Percentiles rank a stretch among this genome's conserved stretches.
Evolutionary conservation across 2,797 vertebrate species (phyloP).

Genomic region (Pangasius sanitwongsei): DNA sequence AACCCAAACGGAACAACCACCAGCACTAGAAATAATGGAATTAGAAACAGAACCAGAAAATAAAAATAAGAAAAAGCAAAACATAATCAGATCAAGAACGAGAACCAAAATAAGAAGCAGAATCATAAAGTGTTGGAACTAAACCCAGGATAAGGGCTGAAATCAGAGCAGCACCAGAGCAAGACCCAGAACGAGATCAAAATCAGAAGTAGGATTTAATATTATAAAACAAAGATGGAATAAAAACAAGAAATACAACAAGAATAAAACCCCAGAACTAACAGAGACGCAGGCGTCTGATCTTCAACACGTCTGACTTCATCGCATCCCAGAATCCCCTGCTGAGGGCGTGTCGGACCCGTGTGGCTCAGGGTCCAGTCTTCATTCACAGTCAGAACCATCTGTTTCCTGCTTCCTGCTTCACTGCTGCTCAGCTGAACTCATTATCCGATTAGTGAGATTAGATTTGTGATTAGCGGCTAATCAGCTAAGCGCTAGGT

Average conservation of each 20-base stretch:
- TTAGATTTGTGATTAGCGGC: too few relatives aligned
- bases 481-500: too few relatives aligned
- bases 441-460: background rate
- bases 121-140: background rate
- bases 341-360: background rate
- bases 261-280: too few relatives aligned
- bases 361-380: background rate
- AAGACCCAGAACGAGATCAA: background rate
- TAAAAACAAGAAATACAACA: too few relatives aligned
- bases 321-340: background rate
- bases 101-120: background rate
- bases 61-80: too few relatives aligned
- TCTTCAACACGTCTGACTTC: background rate
- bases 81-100: background rate
- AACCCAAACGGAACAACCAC: too few relatives aligned
- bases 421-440: background rate
- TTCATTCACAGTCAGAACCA: background rate
- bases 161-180: background rate
- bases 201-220: too few relatives aligned
- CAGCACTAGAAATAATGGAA: too few relatives aligned
- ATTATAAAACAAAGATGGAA: too few relatives aligned
- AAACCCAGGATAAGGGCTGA: background rate
- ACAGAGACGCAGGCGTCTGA: background rate
- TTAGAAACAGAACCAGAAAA: too few relatives aligned
- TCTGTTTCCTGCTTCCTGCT: background rate